phyloP scores from a whole-genome alignment of 2,888 invertebrate genomes.

The Caenorhabditis sulstoni region DNA sequence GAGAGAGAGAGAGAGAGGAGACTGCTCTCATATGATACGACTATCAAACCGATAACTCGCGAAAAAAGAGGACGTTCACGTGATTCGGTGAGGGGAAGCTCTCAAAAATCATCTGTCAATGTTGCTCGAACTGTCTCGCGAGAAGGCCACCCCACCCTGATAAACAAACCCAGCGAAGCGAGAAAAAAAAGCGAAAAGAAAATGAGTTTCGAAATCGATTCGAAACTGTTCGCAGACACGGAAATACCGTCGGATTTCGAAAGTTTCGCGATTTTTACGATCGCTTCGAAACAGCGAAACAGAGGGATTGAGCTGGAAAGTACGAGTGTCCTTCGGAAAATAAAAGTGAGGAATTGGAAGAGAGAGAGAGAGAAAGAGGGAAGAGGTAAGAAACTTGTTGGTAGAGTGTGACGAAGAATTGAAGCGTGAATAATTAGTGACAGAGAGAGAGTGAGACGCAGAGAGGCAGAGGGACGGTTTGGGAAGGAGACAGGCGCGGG shows the following conservation, averaged over 20 bases:
- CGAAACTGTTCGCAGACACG: no score
- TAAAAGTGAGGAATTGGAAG: not conserved
- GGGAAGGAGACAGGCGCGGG: constrained; percentile 34
- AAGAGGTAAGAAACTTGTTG: constrained; percentile 13
- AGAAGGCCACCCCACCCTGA: constrained; percentile 35
- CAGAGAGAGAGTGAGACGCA: constrained; percentile 24
- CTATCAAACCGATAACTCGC: no score
- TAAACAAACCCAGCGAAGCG: constrained; percentile 40
- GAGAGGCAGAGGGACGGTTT: constrained; percentile 42
- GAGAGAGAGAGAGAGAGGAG: not conserved
- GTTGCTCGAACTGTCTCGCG: constrained; percentile 23
- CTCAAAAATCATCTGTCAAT: constrained; percentile 57
- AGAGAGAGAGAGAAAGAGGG: constrained; percentile 5
- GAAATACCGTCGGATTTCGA: no score
- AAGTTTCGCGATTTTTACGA: no score
- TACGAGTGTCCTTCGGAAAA: not conserved
- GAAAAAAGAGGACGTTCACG: constrained; percentile 34
- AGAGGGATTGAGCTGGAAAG: not conserved
- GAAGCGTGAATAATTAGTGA: constrained; percentile 55
- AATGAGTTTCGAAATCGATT: constrained; percentile 4
- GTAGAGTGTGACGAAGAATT: constrained; percentile 14
- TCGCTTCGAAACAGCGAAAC: no score
- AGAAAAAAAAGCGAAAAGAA: constrained; percentile 9
- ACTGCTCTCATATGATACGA: no score
- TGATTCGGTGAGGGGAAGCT: constrained; percentile 26